Base-by-base conservation (phyloP, 2,113 vertebrate species). In the Phyllostomus hastatus region DNA sequence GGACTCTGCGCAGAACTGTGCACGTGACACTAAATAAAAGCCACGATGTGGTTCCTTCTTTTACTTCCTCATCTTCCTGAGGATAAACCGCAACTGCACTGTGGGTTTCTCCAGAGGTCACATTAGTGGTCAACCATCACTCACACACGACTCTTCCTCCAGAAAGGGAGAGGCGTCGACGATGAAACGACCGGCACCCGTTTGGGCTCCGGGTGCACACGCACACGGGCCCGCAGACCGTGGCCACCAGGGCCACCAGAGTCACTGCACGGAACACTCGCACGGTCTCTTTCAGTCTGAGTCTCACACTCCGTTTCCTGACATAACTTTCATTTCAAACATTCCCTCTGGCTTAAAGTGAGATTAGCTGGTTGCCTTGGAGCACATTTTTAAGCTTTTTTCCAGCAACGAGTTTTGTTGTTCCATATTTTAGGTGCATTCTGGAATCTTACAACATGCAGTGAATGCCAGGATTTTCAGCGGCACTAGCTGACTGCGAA, bases 41-140 rank as follows among this genome's bases (percentile, higher is more conserved):
- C 84, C 97, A 38, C 72, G 75, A 84, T 31, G 69, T 52, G 96
- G 94, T 98, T 98, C 96, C 96, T 97, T 61, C 57, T 97, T 96
- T 91, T n/a, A 80, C 90, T 97, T 98, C 95, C 97, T 97, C 88
- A 59, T 95, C 46, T 95, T 94, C 61, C 93, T 88, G 93, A 97
- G 94, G 85, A 97, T 54, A 98, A 98, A 97, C 98, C 98, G 98
- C 97, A 98, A 97, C 90, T 81, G 93, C 35, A 66, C 79, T 97
- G 96, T 94, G 97, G 97, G 84, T 96, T 85, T 76, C 80, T 93
- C 0, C 91, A 79, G 93, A 98, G 90, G 95, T 96, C 93, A 61
- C 66, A 97, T 91, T 70, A 97, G 88, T 96, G 97, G 90, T 73
- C 90, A 97, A 0, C 57, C 35, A 86, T 84, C 94, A 94, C 93